Conservation (phyloP, 2,797 vertebrate species). For the Strix occidentalis region DNA sequence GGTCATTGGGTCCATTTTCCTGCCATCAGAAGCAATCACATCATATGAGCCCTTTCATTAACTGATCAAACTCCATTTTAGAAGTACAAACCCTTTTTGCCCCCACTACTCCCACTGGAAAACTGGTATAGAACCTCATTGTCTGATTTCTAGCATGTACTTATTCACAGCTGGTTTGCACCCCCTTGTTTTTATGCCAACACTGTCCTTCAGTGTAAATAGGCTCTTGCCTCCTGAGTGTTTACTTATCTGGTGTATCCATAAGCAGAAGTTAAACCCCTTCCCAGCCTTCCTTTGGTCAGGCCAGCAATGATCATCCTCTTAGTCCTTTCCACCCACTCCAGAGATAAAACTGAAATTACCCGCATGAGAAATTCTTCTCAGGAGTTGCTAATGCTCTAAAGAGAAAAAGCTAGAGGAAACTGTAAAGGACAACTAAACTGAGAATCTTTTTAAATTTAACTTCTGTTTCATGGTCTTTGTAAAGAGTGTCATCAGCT, state of each 20-base stretch:
- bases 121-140: not conserved
- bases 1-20: not conserved
- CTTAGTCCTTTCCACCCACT: not conserved
- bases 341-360: constrained; percentile 14
- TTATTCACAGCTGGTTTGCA: constrained; percentile 21
- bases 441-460: not conserved
- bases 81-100: not conserved
- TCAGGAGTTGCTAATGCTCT: not conserved
- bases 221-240: not conserved
- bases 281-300: not conserved
- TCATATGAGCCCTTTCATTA: not conserved
- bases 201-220: not conserved
- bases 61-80: not conserved
- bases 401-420: not conserved
- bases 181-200: not conserved
- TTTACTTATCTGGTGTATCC: not conserved
- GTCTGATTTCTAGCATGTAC: not conserved
- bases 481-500: not conserved
- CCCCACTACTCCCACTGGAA: not conserved
- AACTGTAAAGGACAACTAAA: not conserved
- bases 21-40: not conserved
- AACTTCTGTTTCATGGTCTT: not conserved
- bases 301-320: not conserved
- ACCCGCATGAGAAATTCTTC: not conserved
- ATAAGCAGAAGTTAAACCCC: not conserved